Conservation (phyloP, 2,888 invertebrate genomes). For the Onthophagus sagittarius region DNA sequence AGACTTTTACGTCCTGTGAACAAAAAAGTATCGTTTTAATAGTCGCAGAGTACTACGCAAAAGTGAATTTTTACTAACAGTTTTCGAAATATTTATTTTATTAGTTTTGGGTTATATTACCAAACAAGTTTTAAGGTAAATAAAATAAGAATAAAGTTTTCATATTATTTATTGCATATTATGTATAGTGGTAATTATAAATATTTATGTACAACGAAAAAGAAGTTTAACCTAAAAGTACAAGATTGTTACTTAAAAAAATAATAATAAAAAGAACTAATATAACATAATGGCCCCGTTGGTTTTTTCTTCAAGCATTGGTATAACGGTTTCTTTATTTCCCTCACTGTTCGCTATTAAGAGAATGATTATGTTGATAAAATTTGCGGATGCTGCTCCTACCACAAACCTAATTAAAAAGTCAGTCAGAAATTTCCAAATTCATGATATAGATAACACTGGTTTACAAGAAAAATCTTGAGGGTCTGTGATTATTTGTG, state of each 20-base stretch:
- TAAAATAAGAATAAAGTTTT: not conserved
- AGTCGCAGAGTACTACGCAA: too few relatives aligned
- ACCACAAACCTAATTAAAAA: conserved; percentile 62
- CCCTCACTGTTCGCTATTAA: conserved; percentile 70
- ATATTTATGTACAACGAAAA: too few relatives aligned
- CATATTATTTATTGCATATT: conserved; percentile 27
- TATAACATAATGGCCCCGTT: conserved; percentile 85
- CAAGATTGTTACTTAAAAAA: conserved; percentile 15
- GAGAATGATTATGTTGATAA: conserved; percentile 70
- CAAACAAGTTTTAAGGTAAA: too few relatives aligned
- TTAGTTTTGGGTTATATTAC: too few relatives aligned
- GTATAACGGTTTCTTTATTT: conserved; percentile 62
- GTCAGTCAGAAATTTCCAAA: not conserved
- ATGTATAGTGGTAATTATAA: conserved; percentile 13
- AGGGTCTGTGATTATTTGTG: too few relatives aligned
- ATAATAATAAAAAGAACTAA: conserved; percentile 41
- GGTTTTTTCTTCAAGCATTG: conserved; percentile 71
- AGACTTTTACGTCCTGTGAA: too few relatives aligned
- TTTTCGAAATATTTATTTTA: too few relatives aligned
- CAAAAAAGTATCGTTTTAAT: too few relatives aligned
- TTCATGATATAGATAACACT: not conserved
- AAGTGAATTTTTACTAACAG: too few relatives aligned
- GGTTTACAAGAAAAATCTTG: too few relatives aligned
- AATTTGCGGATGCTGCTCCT: conserved; percentile 64
- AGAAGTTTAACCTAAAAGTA: not conserved